Evolutionary conservation across 2,888 invertebrate species (phyloP).

Genomic region (Malacosoma neustria): DNA sequence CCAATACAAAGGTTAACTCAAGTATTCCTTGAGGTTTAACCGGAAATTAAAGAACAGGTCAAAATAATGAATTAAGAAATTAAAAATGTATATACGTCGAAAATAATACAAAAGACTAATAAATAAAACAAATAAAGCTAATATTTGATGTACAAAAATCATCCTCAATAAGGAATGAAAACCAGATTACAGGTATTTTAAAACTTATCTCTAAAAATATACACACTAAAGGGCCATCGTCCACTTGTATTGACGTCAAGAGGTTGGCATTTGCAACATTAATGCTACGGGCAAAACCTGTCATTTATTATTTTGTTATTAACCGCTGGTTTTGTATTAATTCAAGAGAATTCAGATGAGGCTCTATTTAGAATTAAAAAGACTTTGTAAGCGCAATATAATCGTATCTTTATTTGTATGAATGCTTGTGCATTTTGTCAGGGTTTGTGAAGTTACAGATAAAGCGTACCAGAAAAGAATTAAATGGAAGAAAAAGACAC

Average conservation of each 20-base stretch:
- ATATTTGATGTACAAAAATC: conserved; percentile 31
- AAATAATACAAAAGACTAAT: conserved; percentile 20
- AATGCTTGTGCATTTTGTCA: too few species aligned
- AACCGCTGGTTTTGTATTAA: too few species aligned
- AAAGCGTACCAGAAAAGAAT: too few species aligned
- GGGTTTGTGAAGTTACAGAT: too few species aligned
- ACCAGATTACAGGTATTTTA: conserved; percentile 8
- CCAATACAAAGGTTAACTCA: neutral
- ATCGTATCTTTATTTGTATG: too few species aligned
- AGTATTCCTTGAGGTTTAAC: neutral
- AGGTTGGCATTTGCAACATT: neutral
- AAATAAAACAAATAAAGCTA: conserved; percentile 31
- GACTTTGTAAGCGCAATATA: too few species aligned
- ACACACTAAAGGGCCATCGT: neutral
- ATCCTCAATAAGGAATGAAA: conserved; percentile 17
- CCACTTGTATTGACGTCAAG: neutral
- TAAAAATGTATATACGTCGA: conserved; percentile 3
- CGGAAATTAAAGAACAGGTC: neutral
- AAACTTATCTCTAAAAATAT: neutral
- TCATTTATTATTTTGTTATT: too few species aligned
- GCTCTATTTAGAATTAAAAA: too few species aligned
- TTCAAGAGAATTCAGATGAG: too few species aligned
- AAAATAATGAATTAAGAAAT: neutral
- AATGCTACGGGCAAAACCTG: neutral
- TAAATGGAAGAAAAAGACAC: too few species aligned